phyloP scores from a whole-genome alignment of 2,888 invertebrate genomes.

The Dromius quadrimaculatus region DNA sequence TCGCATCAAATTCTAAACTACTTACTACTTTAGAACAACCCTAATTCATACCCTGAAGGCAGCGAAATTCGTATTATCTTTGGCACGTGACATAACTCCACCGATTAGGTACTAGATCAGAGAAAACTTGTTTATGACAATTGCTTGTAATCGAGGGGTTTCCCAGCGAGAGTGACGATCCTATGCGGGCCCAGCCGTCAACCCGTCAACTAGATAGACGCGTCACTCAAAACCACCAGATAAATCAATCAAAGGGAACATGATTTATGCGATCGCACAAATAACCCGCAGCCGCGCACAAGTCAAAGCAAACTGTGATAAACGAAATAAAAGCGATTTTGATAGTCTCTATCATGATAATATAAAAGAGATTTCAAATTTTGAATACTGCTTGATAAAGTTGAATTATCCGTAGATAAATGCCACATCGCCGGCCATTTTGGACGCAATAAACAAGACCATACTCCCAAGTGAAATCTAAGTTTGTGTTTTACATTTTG shows the following conservation, averaged over 20 bases:
- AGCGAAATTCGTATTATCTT: neutral
- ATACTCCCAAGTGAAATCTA: conserved; percentile 25
- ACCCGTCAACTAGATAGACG: no score
- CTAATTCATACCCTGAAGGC: conserved; percentile 3
- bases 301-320: conserved; percentile 7
- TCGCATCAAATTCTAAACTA: conserved; percentile 14
- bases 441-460: neutral
- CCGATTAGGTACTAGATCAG: conserved; percentile 19
- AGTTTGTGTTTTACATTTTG: conserved; percentile 32
- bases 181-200: conserved; percentile 11
- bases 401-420: no score
- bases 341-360: no score
- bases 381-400: no score
- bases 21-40: conserved; percentile 24
- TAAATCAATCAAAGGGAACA: conserved; percentile 44
- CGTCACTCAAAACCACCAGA: conserved; percentile 46
- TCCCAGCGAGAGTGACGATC: neutral
- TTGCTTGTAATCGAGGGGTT: conserved; percentile 12
- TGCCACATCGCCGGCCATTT: conserved; percentile 19
- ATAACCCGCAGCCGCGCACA: neutral
- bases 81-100: conserved; percentile 14
- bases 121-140: conserved; percentile 44
- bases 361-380: no score
- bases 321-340: conserved; percentile 29
- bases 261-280: conserved; percentile 40